Conservation (phyloP, 2,888 invertebrate species). For the Drosophila formosana region DNA sequence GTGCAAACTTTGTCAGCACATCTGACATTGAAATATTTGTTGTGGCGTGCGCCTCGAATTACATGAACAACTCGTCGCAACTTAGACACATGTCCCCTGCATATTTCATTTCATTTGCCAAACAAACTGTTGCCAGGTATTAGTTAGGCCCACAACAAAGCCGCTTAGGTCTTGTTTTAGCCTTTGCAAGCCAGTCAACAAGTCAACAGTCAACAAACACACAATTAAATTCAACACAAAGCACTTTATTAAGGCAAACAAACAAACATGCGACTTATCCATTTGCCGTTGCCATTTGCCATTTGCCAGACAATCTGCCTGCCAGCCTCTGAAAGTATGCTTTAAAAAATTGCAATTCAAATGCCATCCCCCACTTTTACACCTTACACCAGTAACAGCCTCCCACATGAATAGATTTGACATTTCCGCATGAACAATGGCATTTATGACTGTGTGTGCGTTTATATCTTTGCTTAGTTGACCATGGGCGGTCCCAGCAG, state of each 20-base stretch:
- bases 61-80: constrained; percentile 47
- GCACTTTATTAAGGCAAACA: constrained; percentile 64
- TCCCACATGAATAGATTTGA: constrained; percentile 24
- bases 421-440: constrained; percentile 61
- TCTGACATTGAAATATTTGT: constrained; percentile 62
- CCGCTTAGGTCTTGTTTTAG: constrained; percentile 31
- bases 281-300: not conserved
- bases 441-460: constrained; percentile 34
- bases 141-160: constrained; percentile 23
- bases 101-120: constrained; percentile 75
- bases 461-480: constrained; percentile 16
- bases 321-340: constrained; percentile 37
- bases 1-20: constrained; percentile 45
- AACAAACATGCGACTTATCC: constrained; percentile 21
- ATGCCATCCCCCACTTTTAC: constrained; percentile 37
- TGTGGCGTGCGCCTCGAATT: constrained; percentile 46
- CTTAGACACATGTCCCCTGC: constrained; percentile 67
- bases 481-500: constrained; percentile 31
- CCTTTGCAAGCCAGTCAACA: constrained; percentile 5
- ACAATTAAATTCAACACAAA: constrained; percentile 62
- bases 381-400: constrained; percentile 17
- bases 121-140: constrained; percentile 55
- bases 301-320: constrained; percentile 13
- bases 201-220: constrained; percentile 33
- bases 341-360: constrained; percentile 55